Evolutionary conservation across 1,140 invertebrate species (phyloP).

Genomic region (Ptiloglossa arizonensis): DNA sequence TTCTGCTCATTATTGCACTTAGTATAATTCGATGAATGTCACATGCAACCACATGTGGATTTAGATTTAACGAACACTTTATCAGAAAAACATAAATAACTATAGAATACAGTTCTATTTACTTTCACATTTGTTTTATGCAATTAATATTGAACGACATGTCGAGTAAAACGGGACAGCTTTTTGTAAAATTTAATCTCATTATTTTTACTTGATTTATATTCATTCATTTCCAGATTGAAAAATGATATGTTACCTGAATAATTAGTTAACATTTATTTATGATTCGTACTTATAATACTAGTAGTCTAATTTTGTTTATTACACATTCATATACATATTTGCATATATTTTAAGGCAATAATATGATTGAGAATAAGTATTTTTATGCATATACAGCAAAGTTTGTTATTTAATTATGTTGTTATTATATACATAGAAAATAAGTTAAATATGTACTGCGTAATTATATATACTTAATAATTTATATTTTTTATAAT

Average conservation of each 20-base stretch:
- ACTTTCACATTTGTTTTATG: background rate
- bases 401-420: constrained; percentile 1
- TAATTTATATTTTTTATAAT: constrained; percentile 7
- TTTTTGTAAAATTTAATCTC: background rate
- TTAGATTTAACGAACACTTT: constrained; percentile 33
- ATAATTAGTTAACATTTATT: constrained; percentile 9
- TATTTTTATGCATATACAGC: background rate
- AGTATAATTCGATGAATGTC: background rate
- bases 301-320: background rate
- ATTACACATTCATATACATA: too few species aligned
- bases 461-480: background rate
- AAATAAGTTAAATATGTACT: constrained; percentile 6
- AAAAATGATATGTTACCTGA: background rate
- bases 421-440: background rate
- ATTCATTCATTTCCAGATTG: background rate
- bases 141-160: background rate
- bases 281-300: background rate
- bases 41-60: constrained; percentile 59
- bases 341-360: background rate
- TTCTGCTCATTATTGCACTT: background rate
- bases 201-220: background rate
- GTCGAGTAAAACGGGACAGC: background rate
- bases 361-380: background rate
- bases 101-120: background rate
- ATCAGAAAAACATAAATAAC: constrained; percentile 28